Base-by-base conservation (phyloP, 1,140 invertebrate genomes). In the Oedothorax gibbosus region DNA sequence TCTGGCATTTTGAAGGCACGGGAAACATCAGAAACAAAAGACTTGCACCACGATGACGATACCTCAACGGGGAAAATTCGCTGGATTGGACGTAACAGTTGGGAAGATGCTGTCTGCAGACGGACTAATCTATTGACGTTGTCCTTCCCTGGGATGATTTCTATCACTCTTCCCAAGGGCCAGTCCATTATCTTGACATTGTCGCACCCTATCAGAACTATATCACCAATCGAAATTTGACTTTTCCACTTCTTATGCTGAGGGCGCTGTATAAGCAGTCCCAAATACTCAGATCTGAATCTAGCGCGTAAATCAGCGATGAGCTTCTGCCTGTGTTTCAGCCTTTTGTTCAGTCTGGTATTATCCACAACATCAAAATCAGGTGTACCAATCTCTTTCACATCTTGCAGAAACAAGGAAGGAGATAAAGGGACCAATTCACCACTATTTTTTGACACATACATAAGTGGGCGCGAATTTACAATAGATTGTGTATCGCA, bases 231-330 rank as follows among this genome's bases (percentile, higher is more conserved):
- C 49, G 57, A 8, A 76, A 76, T 62, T 57, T 76, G 5, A 12
- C 20, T 7, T 21, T 49, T 15, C 18, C 21, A 57, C 54, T 60
- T 76, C 20, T 62, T 76, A 12, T 5, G 12, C 11, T 76, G 54
- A 76, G 15, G 7, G 57, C 56, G 57, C 57, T 60, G 54, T 60
- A 76, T 60, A n/a, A 49, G 49, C 11, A 76, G 6, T 21, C 35
- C 57, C 49, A 76, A 60, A 60, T 76, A 76, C 49, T 76, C 54
- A 10, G 57, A 76, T 14, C 73, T 57, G 35, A 76, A 76, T 49
- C 54, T 76, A 60, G 57, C 62, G 11, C 73, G 53, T 12, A 76
- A 21, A 76, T 76, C 57, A 57, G 56, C 49, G 6, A 76, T 76
- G 0, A 76, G 54, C n/a, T n/a, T n/a, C n/a, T n/a, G n/a, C 12